Evolutionary conservation across 2,888 invertebrate species (phyloP).

Genomic region (Drosophila nr. medialis): DNA sequence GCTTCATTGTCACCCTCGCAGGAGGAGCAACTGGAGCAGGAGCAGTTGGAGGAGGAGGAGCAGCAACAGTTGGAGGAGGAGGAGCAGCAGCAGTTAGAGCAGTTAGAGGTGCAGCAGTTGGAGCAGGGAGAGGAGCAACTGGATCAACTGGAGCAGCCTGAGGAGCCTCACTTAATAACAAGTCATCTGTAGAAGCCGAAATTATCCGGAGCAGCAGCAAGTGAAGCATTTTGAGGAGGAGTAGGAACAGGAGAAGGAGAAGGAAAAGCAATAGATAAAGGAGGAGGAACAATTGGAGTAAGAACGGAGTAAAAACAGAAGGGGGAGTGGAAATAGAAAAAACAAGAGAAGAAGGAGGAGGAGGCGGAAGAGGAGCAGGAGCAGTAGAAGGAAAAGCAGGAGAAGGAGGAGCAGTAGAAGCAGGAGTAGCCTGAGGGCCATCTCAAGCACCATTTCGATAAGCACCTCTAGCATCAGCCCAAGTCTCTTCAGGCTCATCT

Average conservation of each 20-base stretch:
- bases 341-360: neutral
- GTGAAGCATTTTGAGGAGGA: neutral
- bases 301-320: neutral
- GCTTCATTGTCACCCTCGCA: constrained; percentile 48
- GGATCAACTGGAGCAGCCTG: constrained; percentile 2
- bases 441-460: constrained; percentile 5
- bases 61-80: constrained; percentile 21
- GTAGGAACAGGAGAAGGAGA: neutral
- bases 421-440: neutral
- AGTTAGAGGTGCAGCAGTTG: neutral
- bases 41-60: constrained; percentile 16
- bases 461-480: neutral
- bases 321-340: neutral
- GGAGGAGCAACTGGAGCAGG: constrained; percentile 26
- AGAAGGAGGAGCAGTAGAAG: constrained; percentile 5
- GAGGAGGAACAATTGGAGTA: neutral
- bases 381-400: neutral
- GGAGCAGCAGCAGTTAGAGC: constrained; percentile 27
- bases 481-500: constrained; percentile 18
- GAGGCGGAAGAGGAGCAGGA: neutral
- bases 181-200: constrained; percentile 6
- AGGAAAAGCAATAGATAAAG: neutral
- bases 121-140: constrained; percentile 4
- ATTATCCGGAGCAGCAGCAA: neutral
- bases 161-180: constrained; percentile 17